Conservation (phyloP, 2,797 vertebrate genomes). For the Silurus lanzhouensis region DNA sequence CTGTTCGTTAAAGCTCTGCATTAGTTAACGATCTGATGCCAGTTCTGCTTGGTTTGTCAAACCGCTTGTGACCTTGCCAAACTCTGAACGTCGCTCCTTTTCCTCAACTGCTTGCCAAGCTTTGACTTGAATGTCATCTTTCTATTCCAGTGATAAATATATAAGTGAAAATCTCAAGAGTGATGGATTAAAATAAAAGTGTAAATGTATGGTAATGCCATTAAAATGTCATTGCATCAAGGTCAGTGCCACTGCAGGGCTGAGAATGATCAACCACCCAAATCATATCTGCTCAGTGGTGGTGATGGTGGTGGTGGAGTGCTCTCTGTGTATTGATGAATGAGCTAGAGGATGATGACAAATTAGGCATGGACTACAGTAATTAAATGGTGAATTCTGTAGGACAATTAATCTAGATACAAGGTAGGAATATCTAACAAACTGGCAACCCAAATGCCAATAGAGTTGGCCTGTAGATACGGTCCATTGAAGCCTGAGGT, state of each 20-base stretch:
- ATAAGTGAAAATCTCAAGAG: not conserved
- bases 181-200: not conserved
- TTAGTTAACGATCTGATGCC: not conserved
- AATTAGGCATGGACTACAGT: slow-evolving; percentile 3
- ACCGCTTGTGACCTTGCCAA: not conserved
- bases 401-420: not conserved
- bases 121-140: not conserved
- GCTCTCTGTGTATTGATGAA: not conserved
- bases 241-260: slow-evolving; percentile 12
- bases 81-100: slow-evolving; percentile 7
- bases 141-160: not conserved
- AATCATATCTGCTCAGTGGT: slow-evolving; percentile 18
- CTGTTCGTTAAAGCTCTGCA: not conserved
- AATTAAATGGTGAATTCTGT: slow-evolving; percentile 11
- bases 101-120: not conserved
- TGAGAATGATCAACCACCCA: slow-evolving; percentile 25
- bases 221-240: slow-evolving; percentile 20
- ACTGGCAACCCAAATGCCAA: not conserved
- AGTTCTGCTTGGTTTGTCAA: not conserved
- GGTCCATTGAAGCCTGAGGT: not conserved
- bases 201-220: not conserved
- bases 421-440: not conserved
- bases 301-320: slow-evolving; percentile 8
- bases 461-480: not conserved
- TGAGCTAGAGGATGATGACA: slow-evolving; percentile 14